Conservation (phyloP, 2,888 invertebrate species). For the Agrotis ipsilon region DNA sequence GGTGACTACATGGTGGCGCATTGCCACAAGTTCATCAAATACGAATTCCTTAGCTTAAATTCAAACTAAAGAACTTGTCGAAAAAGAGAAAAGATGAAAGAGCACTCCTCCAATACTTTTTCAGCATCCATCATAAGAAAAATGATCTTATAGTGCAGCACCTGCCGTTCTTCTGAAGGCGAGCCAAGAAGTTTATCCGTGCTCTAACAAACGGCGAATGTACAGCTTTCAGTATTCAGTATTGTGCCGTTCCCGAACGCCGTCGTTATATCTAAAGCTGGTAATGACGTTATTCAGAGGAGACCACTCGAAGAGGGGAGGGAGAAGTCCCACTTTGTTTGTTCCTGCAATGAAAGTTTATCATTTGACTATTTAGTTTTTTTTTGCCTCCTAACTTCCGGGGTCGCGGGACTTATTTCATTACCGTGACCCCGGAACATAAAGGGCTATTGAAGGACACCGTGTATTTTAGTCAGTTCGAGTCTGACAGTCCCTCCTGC, state of each 20-base stretch:
- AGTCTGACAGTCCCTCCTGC: too few relatives aligned
- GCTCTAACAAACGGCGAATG: slow-evolving; percentile 59
- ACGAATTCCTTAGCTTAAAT: background rate
- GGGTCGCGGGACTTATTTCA: too few relatives aligned
- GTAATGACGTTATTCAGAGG: slow-evolving; percentile 70
- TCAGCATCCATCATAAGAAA: slow-evolving; percentile 40
- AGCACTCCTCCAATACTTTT: background rate
- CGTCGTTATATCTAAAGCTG: slow-evolving; percentile 68
- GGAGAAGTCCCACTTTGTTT: slow-evolving; percentile 39
- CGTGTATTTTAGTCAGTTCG: too few relatives aligned
- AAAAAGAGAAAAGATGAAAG: background rate
- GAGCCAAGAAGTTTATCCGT: slow-evolving; percentile 56
- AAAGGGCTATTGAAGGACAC: too few relatives aligned
- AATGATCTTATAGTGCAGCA: slow-evolving; percentile 43
- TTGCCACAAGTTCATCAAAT: background rate
- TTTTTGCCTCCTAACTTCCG: too few relatives aligned
- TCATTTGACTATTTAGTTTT: too few relatives aligned
- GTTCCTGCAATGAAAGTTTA: too few relatives aligned
- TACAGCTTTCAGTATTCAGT: slow-evolving; percentile 59
- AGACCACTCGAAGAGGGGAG: background rate
- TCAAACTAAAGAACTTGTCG: background rate
- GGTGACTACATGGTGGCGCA: too few relatives aligned
- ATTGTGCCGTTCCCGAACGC: slow-evolving; percentile 57
- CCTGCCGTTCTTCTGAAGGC: slow-evolving; percentile 48
- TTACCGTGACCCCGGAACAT: too few relatives aligned